Base-by-base conservation (phyloP, 1,140 invertebrate genomes). In the Berghia stephanieae region DNA sequence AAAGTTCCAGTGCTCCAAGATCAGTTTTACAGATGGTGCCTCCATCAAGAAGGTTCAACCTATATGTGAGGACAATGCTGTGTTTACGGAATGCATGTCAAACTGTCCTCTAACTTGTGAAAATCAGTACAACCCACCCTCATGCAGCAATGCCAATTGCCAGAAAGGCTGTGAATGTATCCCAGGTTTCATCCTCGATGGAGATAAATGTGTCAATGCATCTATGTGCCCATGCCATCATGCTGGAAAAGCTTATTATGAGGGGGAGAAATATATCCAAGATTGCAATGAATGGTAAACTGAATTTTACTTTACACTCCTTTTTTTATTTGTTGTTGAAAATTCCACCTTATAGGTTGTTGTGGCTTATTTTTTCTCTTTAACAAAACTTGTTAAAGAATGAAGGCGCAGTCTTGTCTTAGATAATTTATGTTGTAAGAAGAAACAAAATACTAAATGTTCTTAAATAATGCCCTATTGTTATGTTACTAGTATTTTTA, bases 231-330 rank as follows among this genome's bases (percentile, higher is more conserved):
- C 95, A 0, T 97, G 96, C 86, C 94, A 96, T 87, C 95, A 97
- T 87, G 95, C 94, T 24, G 95, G 95, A 3, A 91, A 92, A n/a
- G 70, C 79, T 84, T 97, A 95, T 85, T 89, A 90, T 27, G 95
- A 97, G 81, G 93, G 93, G 0, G 92, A 94, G 8, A 89, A 89
- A 46, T 94, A 96, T 83, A 92, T 93, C 77, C 92, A 94, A 86
- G 94, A 95, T 60, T 97, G 95, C 83, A 96, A 96, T 83, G 92
- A 92, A 66, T 97, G 95, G 94, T 94, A 85, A 90, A n/a, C n/a
- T n/a, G n/a, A n/a, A n/a, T 90, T 79, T 67, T 31, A 24, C 16
- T 52, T 68, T 6, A 16, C n/a, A 71, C 31, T 73, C 36, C 36
- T 34, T 73, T 36, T 49, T 49, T 6, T 73, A 55, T 52, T 49